phyloP scores from a whole-genome alignment of 2,888 invertebrate genomes.

The Xanthorhoe spadicearia region DNA sequence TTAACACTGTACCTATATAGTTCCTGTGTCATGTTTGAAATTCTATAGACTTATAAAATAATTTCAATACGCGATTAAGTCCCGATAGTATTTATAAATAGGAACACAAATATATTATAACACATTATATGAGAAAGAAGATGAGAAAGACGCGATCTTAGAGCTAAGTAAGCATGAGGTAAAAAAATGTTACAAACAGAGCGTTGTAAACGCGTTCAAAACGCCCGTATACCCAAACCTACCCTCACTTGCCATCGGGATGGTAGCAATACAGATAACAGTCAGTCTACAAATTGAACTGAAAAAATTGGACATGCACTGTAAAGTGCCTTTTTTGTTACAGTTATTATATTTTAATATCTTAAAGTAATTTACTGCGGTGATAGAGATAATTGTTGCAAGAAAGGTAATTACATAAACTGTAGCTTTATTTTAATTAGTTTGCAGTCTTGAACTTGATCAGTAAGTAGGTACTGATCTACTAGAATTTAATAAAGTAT shows the following conservation, averaged over 20 bases:
- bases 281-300: constrained; percentile 78
- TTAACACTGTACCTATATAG: too few relatives aligned
- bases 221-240: constrained; percentile 52
- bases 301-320: constrained; percentile 56
- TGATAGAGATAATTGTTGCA: neutral
- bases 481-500: too few relatives aligned
- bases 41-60: too few relatives aligned
- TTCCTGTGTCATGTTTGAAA: too few relatives aligned
- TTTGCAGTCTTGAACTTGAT: too few relatives aligned
- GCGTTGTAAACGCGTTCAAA: neutral
- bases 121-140: too few relatives aligned
- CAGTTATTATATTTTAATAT: constrained; percentile 24
- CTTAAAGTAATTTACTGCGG: constrained; percentile 8
- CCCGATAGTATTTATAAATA: too few relatives aligned
- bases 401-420: neutral
- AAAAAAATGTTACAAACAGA: neutral
- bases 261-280: constrained; percentile 84
- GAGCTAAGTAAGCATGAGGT: too few relatives aligned
- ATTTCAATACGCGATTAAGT: too few relatives aligned
- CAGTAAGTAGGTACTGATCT: too few relatives aligned
- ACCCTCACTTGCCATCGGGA: constrained; percentile 61
- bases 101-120: too few relatives aligned
- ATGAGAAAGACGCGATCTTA: too few relatives aligned
- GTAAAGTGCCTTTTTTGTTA: constrained; percentile 32
- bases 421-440: neutral